A percentile compares a stretch with the other conserved stretches of the same genome.
Conservation (phyloP, 1,140 invertebrate species). For the Elysia chlorotica region DNA sequence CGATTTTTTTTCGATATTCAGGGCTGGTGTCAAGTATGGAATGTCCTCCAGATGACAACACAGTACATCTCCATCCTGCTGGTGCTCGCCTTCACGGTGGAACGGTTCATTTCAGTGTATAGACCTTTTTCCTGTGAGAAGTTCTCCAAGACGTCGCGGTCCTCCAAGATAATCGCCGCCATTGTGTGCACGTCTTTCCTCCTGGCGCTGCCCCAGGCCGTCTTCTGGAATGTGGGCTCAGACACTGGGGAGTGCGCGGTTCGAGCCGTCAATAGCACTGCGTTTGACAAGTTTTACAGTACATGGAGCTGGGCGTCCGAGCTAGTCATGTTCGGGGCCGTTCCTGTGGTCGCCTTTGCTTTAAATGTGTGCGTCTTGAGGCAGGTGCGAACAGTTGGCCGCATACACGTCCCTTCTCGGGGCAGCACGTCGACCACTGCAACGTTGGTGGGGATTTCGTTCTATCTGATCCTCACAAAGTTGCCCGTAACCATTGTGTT, state of each 20-base stretch:
- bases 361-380: slow-evolving; percentile 47
- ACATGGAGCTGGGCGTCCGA: slow-evolving; percentile 45
- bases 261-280: slow-evolving; percentile 4
- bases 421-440: slow-evolving; percentile 29
- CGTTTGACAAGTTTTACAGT: slow-evolving; percentile 25
- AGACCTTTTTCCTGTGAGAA: slow-evolving; percentile 69
- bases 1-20: too few species aligned
- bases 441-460: slow-evolving; percentile 41
- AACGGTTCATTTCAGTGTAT: slow-evolving; percentile 93
- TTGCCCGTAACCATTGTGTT: slow-evolving; percentile 47
- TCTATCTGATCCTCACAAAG: slow-evolving; percentile 50
- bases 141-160: slow-evolving; percentile 31
- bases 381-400: slow-evolving; percentile 30
- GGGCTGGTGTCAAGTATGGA: slow-evolving; percentile 36
- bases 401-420: slow-evolving; percentile 16
- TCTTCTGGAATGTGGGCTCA: slow-evolving; percentile 39
- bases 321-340: slow-evolving; percentile 34
- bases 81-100: slow-evolving; percentile 81
- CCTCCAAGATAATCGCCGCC: slow-evolving; percentile 31
- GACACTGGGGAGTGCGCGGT: slow-evolving; percentile 24
- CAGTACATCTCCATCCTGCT: slow-evolving; percentile 45
- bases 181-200: slow-evolving; percentile 29
- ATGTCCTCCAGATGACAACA: slow-evolving; percentile 34
- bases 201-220: slow-evolving; percentile 36
- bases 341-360: slow-evolving; percentile 31